phyloP scores from a whole-genome alignment of 2,797 vertebrate genomes.

The Sebastes variabilis region DNA sequence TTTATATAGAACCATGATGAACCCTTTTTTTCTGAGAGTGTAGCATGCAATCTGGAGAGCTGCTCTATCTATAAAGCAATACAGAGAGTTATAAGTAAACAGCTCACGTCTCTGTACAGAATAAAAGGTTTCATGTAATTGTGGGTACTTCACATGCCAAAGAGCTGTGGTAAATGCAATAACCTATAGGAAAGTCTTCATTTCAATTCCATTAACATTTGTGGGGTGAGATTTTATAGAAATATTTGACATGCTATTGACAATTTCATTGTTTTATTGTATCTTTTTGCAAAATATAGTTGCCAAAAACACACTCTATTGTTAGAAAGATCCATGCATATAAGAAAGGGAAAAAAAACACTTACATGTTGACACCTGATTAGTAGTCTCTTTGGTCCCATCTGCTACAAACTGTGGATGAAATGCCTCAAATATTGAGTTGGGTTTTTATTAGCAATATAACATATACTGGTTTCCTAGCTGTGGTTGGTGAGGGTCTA shows the following conservation, averaged over 20 bases:
- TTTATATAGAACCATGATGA: no score
- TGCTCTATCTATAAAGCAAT: constrained; percentile 8
- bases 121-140: neutral
- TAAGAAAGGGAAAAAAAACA: neutral
- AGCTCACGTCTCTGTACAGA: constrained; percentile 8
- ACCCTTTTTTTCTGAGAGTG: no score
- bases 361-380: neutral
- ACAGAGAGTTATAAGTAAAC: neutral
- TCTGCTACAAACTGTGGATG: constrained; percentile 4
- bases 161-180: neutral
- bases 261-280: neutral
- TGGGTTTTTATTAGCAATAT: constrained; percentile 19
- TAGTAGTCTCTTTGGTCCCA: neutral
- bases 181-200: neutral
- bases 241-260: neutral
- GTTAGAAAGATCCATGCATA: neutral
- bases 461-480: constrained; percentile 19
- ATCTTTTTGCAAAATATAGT: neutral
- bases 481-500: constrained; percentile 7
- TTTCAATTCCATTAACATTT: neutral
- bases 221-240: neutral
- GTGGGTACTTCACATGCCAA: neutral
- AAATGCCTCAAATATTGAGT: constrained; percentile 17
- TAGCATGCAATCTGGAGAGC: constrained; percentile 1
- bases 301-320: neutral